phyloP scores from a whole-genome alignment of 2,797 vertebrate species.

The Fringilla coelebs region DNA sequence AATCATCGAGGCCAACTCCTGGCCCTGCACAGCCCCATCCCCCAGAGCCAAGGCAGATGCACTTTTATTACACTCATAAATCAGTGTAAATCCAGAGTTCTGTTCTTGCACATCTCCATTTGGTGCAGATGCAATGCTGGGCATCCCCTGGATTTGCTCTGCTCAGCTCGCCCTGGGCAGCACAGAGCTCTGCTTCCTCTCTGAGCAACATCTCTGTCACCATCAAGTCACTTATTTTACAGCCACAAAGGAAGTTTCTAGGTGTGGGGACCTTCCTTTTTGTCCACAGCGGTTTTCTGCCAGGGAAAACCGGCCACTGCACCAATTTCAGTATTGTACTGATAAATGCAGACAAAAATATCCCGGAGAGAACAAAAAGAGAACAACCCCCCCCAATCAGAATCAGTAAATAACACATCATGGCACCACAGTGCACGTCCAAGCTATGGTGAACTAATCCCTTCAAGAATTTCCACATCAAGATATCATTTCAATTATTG shows the following conservation, averaged over 20 bases:
- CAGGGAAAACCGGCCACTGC: not conserved
- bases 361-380: not conserved
- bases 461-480: not conserved
- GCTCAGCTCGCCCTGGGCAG: not conserved
- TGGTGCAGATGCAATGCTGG: too few relatives aligned
- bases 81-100: not conserved
- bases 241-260: not conserved
- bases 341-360: not conserved
- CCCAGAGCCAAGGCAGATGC: not conserved
- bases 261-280: not conserved
- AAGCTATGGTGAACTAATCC: not conserved
- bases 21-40: not conserved
- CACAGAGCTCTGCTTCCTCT: not conserved
- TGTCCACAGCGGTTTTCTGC: not conserved
- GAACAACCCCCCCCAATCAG: not conserved
- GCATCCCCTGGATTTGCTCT: not conserved
- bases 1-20: fast-evolving
- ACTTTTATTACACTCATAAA: not conserved
- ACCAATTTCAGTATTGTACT: not conserved
- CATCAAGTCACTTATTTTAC: not conserved
- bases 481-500: not conserved
- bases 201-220: not conserved
- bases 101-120: not conserved
- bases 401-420: not conserved
- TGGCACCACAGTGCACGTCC: not conserved